These are phyloP conservation scores for Pissodes strobi DNA, from an alignment of 1,140 invertebrate species.

Conservation along the genomic window DNA sequence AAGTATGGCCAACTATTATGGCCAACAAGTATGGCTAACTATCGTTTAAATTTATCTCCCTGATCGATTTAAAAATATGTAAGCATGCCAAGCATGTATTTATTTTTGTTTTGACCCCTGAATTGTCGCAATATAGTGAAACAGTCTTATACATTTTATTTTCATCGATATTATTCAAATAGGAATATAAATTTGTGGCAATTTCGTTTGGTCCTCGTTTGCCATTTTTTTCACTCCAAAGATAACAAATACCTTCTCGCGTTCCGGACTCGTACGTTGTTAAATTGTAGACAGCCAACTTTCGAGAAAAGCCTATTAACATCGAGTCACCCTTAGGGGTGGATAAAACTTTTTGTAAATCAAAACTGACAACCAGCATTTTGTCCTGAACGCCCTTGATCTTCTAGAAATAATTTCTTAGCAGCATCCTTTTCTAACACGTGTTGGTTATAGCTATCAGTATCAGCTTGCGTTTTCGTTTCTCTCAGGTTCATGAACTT, in stretches of 20 bases:
- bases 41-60: not conserved
- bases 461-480: not conserved
- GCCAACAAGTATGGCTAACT: not conserved
- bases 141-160: not conserved
- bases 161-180: not conserved
- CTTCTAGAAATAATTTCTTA: not conserved
- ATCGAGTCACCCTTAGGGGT: not conserved
- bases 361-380: not conserved
- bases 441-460: not conserved
- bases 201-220: not conserved
- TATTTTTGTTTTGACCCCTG: slow-evolving; percentile 1
- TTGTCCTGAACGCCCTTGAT: not conserved
- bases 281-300: too few species aligned
- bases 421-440: not conserved
- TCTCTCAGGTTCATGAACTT: not conserved
- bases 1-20: slow-evolving; percentile 10
- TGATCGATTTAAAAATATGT: slow-evolving; percentile 1
- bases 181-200: not conserved
- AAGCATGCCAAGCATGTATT: not conserved
- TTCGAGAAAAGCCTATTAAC: not conserved
- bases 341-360: slow-evolving; percentile 1
- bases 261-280: not conserved
- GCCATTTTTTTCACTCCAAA: too few species aligned
- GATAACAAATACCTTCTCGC: not conserved
- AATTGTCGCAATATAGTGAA: not conserved